These are phyloP conservation scores for Melieria crassipennis DNA, from an alignment of 2,888 invertebrate genomes.

Conservation along the genomic window DNA sequence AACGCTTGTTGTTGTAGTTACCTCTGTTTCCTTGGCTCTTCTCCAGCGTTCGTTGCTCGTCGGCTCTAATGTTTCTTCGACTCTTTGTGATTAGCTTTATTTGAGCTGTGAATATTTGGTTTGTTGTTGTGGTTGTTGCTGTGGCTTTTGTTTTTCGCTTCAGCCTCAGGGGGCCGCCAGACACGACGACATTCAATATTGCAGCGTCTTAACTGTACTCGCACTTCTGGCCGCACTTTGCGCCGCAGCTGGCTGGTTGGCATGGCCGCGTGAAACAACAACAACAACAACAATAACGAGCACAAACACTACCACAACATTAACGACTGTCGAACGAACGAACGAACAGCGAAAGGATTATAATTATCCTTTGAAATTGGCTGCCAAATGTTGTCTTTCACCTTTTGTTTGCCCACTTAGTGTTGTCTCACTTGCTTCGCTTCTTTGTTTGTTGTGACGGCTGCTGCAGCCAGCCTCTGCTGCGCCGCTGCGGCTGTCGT, in stretches of 20 bases:
- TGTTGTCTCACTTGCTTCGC: neutral
- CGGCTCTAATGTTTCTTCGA: too few species aligned
- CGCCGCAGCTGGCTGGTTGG: neutral
- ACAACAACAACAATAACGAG: neutral
- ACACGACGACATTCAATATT: neutral
- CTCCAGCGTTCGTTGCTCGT: too few species aligned
- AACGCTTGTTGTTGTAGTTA: too few species aligned
- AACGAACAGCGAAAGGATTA: neutral
- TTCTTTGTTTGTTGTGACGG: neutral
- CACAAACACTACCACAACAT: neutral
- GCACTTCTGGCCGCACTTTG: neutral
- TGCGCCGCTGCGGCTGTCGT: neutral
- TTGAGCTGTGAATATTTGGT: too few species aligned
- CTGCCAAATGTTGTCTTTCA: slow-evolving; percentile 3
- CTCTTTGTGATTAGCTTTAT: too few species aligned
- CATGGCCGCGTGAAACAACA: neutral
- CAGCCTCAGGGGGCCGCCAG: neutral
- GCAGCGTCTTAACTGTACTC: neutral
- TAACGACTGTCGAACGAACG: neutral
- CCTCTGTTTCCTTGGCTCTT: too few species aligned
- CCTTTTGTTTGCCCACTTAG: neutral
- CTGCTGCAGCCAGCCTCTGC: neutral
- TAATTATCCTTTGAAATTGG: slow-evolving; percentile 4
- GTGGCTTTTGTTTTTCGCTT: neutral
- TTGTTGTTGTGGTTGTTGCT: too few species aligned